phyloP scores from a whole-genome alignment of 2,888 invertebrate genomes.

The Nomada fucata region DNA sequence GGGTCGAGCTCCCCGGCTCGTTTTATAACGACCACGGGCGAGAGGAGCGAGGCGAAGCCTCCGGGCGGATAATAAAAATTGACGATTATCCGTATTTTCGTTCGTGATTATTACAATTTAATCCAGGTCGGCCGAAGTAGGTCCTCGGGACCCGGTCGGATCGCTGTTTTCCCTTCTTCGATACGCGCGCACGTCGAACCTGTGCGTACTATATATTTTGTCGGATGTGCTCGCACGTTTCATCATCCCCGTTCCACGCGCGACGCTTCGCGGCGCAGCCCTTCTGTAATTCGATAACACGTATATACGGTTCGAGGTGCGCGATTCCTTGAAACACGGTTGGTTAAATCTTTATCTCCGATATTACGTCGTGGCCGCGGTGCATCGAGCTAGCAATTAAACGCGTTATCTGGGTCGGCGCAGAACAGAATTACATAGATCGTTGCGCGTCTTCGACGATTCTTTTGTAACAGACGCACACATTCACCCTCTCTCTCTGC shows the following conservation, averaged over 20 bases:
- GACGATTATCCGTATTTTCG: slow-evolving; percentile 25
- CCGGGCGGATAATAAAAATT: slow-evolving; percentile 22
- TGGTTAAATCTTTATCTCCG: no score
- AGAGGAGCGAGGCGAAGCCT: background rate
- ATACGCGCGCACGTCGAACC: background rate
- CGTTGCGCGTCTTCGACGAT: background rate
- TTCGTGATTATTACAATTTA: slow-evolving; percentile 14
- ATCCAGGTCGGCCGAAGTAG: background rate
- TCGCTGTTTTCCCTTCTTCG: background rate
- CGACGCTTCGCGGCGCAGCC: no score
- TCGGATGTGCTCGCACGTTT: background rate
- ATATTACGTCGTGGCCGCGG: background rate
- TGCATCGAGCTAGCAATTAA: slow-evolving; percentile 13
- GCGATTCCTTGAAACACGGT: background rate
- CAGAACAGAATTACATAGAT: background rate
- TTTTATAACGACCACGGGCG: slow-evolving; percentile 36
- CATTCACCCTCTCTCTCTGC: background rate
- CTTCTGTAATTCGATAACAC: no score
- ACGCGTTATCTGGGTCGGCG: slow-evolving; percentile 4
- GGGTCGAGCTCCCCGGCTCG: slow-evolving; percentile 37
- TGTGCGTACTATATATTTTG: background rate
- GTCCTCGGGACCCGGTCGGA: background rate
- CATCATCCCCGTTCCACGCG: background rate
- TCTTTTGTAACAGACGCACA: background rate
- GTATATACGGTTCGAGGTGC: no score